A percentile compares a stretch with the other conserved stretches of the same genome.
phyloP scores from a whole-genome alignment of 2,113 vertebrate species.

The Phainopepla nitens region DNA sequence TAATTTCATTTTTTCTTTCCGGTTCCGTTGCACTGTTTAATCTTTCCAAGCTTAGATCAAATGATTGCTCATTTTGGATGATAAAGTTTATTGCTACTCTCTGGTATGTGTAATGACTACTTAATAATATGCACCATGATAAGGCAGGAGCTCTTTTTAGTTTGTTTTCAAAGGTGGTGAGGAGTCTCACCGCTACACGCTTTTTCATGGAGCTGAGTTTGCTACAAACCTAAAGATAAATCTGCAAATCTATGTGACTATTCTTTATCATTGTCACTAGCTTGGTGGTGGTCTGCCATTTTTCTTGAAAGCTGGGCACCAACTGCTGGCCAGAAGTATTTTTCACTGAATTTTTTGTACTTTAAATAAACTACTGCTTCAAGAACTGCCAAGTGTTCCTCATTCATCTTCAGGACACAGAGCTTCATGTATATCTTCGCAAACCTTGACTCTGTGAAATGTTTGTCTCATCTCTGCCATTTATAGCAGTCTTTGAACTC shows the following conservation, averaged over 20 bases:
- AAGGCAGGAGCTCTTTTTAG: not conserved
- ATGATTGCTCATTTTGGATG: not conserved
- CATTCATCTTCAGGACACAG: constrained; percentile 82
- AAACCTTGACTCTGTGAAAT: constrained; percentile 60
- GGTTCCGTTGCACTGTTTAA: not conserved
- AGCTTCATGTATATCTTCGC: constrained; percentile 42
- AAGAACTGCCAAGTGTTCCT: constrained; percentile 77
- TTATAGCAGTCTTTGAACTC: constrained; percentile 54
- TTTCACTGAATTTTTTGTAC: constrained; percentile 85
- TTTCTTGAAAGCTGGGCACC: constrained; percentile 83
- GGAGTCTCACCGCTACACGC: not conserved
- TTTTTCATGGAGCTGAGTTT: constrained; percentile 46
- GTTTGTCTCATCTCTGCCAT: constrained; percentile 49
- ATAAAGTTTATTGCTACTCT: constrained; percentile 17
- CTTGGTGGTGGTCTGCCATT: constrained; percentile 82
- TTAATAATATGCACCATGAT: constrained; percentile 4
- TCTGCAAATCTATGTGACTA: constrained; percentile 77
- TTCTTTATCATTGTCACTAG: constrained; percentile 85
- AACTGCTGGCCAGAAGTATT: constrained; percentile 86
- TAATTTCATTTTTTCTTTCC: not conserved
- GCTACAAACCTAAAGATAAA: constrained; percentile 77
- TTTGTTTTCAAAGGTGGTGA: constrained; percentile 18
- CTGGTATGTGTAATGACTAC: not conserved
- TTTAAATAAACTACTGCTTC: constrained; percentile 90
- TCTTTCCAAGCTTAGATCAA: not conserved